These are phyloP conservation scores for Nezara viridula DNA, from an alignment of 2,888 invertebrate genomes.

Conservation along the genomic window DNA sequence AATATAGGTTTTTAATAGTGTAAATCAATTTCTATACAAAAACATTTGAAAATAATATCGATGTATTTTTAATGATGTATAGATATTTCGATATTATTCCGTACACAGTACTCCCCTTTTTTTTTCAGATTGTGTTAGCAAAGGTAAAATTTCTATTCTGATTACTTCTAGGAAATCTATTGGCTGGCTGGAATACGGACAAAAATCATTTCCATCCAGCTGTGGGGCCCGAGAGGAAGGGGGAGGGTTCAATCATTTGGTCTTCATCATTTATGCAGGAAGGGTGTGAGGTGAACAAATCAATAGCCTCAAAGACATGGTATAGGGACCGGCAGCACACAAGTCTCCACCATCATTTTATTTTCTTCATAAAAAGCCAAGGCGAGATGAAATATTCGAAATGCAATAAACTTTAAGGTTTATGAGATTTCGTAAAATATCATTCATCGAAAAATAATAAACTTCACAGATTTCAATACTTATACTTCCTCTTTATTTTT, in stretches of 20 bases:
- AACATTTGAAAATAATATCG: too few relatives aligned
- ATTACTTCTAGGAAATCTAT: background rate
- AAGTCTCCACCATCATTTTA: background rate
- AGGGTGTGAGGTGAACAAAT: constrained; percentile 36
- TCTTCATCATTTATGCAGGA: constrained; percentile 37
- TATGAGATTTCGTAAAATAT: background rate
- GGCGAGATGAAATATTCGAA: background rate
- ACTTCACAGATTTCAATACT: too few relatives aligned
- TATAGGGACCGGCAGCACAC: background rate
- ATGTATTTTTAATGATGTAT: too few relatives aligned
- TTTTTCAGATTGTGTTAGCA: too few relatives aligned
- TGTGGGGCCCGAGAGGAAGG: background rate
- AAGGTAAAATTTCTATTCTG: background rate
- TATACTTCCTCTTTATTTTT: too few relatives aligned
- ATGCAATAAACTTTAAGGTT: background rate
- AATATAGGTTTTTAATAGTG: too few relatives aligned
- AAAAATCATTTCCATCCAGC: background rate
- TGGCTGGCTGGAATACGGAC: background rate
- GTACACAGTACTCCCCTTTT: too few relatives aligned
- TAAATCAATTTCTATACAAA: too few relatives aligned
- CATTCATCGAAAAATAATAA: background rate
- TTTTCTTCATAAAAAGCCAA: background rate
- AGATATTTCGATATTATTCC: too few relatives aligned
- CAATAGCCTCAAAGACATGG: constrained; percentile 19
- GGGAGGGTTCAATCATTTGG: constrained; percentile 7